phyloP scores from a whole-genome alignment of 2,888 invertebrate species.

The Nipponacmea schrenckii region DNA sequence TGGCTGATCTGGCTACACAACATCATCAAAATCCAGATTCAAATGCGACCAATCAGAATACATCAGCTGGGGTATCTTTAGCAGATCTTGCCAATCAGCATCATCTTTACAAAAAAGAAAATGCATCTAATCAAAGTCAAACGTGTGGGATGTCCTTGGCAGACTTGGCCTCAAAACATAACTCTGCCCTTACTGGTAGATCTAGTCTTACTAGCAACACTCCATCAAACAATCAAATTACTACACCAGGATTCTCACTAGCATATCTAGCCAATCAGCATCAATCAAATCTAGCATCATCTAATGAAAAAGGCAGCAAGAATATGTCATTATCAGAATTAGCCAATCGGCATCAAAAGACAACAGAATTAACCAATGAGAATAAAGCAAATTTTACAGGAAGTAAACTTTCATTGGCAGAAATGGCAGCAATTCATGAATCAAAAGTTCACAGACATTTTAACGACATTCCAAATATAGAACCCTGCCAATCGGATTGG shows the following conservation, averaged over 20 bases:
- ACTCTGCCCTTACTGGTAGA: background rate
- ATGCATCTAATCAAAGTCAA: background rate
- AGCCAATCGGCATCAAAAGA: too few species aligned
- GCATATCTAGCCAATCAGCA: conserved; percentile 30
- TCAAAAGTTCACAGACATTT: conserved; percentile 12
- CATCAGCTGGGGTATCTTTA: conserved; percentile 15
- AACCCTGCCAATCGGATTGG: too few species aligned
- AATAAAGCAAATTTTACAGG: too few species aligned
- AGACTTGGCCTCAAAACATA: conserved; percentile 7
- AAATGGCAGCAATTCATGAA: conserved; percentile 19
- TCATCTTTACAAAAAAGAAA: background rate
- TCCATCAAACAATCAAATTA: background rate
- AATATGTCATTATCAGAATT: background rate
- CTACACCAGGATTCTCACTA: conserved; percentile 19
- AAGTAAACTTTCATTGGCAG: background rate
- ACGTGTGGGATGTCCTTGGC: background rate
- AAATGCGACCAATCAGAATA: background rate
- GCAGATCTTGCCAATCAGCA: conserved; percentile 25
- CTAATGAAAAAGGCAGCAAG: background rate
- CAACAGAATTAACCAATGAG: too few species aligned
- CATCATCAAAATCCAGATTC: background rate
- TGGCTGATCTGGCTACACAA: conserved; percentile 21
- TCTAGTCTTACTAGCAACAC: background rate
- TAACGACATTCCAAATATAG: background rate
- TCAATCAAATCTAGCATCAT: conserved; percentile 15